A percentile compares a stretch with the other conserved stretches of the same genome.
phyloP scores from a whole-genome alignment of 2,113 vertebrate species.

The Pheucticus melanocephalus region DNA sequence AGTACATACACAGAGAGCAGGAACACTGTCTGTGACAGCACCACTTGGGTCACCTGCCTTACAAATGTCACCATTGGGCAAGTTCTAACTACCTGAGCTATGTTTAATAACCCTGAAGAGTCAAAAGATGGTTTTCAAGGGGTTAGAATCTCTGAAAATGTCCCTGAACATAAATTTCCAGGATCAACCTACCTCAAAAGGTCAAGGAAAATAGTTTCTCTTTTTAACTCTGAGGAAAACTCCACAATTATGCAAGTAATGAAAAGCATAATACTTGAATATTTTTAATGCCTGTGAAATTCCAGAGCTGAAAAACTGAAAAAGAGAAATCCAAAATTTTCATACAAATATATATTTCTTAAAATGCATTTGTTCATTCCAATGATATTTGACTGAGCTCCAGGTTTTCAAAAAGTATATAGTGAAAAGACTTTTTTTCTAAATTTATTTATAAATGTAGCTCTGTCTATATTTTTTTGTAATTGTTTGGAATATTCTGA shows the following conservation, averaged over 20 bases:
- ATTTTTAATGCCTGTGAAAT: background rate
- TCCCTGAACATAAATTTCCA: background rate
- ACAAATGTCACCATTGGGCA: background rate
- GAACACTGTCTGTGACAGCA: background rate
- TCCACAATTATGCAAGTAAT: background rate
- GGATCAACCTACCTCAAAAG: background rate
- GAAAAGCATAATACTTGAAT: background rate
- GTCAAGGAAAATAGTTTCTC: background rate
- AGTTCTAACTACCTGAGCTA: background rate
- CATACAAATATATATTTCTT: background rate
- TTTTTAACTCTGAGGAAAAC: background rate
- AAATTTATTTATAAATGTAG: background rate
- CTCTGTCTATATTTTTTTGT: background rate
- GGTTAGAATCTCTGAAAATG: background rate
- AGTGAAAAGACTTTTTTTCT: background rate
- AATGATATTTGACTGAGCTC: background rate
- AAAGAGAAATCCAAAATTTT: background rate
- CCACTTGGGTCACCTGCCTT: background rate
- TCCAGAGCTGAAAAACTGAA: background rate
- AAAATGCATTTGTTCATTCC: background rate
- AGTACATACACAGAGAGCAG: rapidly evolving
- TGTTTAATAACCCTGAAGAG: background rate
- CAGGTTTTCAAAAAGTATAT: background rate
- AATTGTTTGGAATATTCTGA: background rate
- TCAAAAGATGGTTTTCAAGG: background rate